Percentiles rank a stretch among this genome's conserved stretches.
These are phyloP conservation scores for Clarias platycephalus DNA, from an alignment of 2,797 vertebrate species.

Conservation along the genomic window DNA sequence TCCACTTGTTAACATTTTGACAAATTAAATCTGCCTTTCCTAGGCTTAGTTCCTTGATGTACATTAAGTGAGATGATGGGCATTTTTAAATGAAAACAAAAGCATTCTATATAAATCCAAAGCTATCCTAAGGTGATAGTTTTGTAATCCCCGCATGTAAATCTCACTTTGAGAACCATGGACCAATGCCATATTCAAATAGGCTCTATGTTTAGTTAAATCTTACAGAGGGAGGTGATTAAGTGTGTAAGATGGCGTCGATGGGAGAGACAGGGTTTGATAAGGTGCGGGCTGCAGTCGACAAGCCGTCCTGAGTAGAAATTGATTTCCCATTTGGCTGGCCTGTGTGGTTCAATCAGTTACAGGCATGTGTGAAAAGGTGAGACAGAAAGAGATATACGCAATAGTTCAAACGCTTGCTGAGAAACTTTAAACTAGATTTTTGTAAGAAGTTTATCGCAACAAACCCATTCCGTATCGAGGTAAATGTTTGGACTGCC, in stretches of 20 bases:
- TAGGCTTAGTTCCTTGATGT: background rate
- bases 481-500: conserved; percentile 51
- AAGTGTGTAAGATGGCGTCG: conserved; percentile 48
- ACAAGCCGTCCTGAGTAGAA: conserved; percentile 43
- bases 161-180: conserved; percentile 13
- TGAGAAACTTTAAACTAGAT: conserved; percentile 50
- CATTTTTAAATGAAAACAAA: conserved; percentile 1
- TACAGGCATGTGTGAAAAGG: conserved; percentile 60
- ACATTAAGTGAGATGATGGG: background rate
- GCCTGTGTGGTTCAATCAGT: conserved; percentile 59
- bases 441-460: conserved; percentile 44
- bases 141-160: conserved; percentile 11
- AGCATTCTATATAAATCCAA: background rate
- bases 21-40: background rate
- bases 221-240: conserved; percentile 44
- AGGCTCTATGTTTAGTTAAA: conserved; percentile 24
- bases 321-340: conserved; percentile 65
- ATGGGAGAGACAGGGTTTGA: conserved; percentile 52
- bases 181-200: conserved; percentile 40
- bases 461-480: conserved; percentile 52
- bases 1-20: background rate
- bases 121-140: background rate
- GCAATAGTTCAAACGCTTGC: conserved; percentile 52
- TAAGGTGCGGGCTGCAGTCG: conserved; percentile 45
- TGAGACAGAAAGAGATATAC: conserved; percentile 54